phyloP scores from a whole-genome alignment of 2,888 invertebrate species.

The Oeneis ivallda region DNA sequence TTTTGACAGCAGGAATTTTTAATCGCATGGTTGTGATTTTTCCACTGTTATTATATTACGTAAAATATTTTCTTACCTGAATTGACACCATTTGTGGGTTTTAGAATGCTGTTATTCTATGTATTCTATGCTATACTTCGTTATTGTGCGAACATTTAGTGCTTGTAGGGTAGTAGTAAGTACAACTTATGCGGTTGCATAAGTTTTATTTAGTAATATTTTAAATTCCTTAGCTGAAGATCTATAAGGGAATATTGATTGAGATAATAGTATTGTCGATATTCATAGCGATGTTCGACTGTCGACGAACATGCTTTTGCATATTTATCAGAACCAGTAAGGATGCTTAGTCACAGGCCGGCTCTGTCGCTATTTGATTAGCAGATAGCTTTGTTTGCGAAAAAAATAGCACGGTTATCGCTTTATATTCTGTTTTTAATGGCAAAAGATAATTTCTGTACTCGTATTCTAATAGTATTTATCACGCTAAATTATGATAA shows the following conservation, averaged over 20 bases:
- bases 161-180: too few species aligned
- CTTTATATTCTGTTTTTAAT: constrained; percentile 33
- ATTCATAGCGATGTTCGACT: constrained; percentile 31
- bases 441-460: constrained; percentile 32
- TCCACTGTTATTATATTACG: background rate
- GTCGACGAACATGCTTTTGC: constrained; percentile 34
- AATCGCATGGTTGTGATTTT: constrained; percentile 1
- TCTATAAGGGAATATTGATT: constrained; percentile 34
- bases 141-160: too few species aligned
- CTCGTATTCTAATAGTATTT: constrained; percentile 45
- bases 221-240: constrained; percentile 23
- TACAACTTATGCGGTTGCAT: too few species aligned
- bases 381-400: constrained; percentile 52
- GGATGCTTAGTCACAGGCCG: constrained; percentile 33
- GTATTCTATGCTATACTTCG: constrained; percentile 1
- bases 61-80: background rate
- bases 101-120: too few species aligned
- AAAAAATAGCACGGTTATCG: constrained; percentile 39
- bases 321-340: constrained; percentile 39
- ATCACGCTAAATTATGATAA: constrained; percentile 22
- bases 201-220: background rate
- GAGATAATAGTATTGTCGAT: constrained; percentile 36
- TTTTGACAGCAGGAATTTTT: constrained; percentile 2
- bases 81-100: background rate
- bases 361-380: constrained; percentile 59